phyloP scores from a whole-genome alignment of 1,140 invertebrate species.

The Leptinotarsa lineolata region DNA sequence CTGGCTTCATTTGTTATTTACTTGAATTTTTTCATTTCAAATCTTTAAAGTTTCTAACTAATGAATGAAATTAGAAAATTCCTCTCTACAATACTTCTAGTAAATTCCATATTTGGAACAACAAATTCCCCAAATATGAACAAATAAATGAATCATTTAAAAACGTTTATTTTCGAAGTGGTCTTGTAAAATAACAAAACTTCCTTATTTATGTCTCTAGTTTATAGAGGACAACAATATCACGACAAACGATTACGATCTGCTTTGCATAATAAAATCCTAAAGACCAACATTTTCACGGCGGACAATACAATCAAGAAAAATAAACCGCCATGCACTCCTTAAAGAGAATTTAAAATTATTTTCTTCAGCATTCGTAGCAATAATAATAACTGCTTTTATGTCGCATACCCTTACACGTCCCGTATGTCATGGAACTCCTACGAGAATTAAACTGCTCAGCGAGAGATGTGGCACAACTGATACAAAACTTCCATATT shows the following conservation, averaged over 20 bases:
- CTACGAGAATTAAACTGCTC: conserved; percentile 11
- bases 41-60: too few relatives aligned
- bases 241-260: conserved; percentile 21
- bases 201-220: conserved; percentile 2
- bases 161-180: too few relatives aligned
- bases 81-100: too few relatives aligned
- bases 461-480: background rate
- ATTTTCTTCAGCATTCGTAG: conserved; percentile 17
- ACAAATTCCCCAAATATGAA: too few relatives aligned
- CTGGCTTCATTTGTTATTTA: too few relatives aligned
- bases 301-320: background rate
- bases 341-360: conserved; percentile 27
- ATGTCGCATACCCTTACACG: conserved; percentile 19
- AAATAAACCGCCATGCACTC: conserved; percentile 15
- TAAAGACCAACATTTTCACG: conserved; percentile 11
- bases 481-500: too few relatives aligned
- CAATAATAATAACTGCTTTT: conserved; percentile 20
- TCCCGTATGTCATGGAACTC: conserved; percentile 13
- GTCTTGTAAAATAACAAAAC: background rate
- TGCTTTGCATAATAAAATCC: conserved; percentile 21
- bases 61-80: too few relatives aligned
- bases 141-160: too few relatives aligned
- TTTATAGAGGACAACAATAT: background rate
- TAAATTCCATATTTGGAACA: too few relatives aligned
- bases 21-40: too few relatives aligned